A percentile compares a stretch with the other conserved stretches of the same genome.
These are phyloP conservation scores for Microcebus tavaratra DNA, from an alignment of 2,113 vertebrate genomes.

Conservation along the genomic window DNA sequence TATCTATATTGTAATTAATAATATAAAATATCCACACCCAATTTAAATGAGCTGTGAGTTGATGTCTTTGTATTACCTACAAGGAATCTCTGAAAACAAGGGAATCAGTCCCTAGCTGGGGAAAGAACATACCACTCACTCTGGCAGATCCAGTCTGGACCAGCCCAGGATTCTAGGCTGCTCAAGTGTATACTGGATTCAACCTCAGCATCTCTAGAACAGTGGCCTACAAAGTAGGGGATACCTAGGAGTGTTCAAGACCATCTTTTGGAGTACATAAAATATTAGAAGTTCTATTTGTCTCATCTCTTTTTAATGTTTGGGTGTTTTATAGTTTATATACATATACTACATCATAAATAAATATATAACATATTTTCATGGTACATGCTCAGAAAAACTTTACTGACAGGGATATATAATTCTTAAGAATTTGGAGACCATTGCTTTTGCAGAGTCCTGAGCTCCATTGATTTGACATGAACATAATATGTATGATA, in stretches of 20 bases:
- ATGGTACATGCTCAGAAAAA: neutral
- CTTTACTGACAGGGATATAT: neutral
- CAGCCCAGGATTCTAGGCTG: neutral
- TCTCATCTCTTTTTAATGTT: neutral
- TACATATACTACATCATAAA: neutral
- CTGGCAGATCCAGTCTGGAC: neutral
- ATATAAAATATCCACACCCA: neutral
- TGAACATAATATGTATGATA: neutral
- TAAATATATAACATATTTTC: neutral
- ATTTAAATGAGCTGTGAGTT: neutral
- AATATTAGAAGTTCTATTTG: neutral
- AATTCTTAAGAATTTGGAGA: slow-evolving; percentile 7
- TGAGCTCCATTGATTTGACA: neutral
- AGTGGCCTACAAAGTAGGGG: neutral
- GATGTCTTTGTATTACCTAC: neutral
- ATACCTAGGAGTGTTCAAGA: neutral
- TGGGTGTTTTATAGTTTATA: slow-evolving; percentile 6
- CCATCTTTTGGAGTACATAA: neutral
- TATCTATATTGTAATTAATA: neutral
- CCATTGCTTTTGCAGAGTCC: neutral
- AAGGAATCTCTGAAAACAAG: neutral
- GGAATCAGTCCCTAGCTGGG: neutral
- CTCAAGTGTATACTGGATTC: neutral
- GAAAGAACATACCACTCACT: neutral
- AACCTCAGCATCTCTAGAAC: neutral